These are phyloP conservation scores for Vanessa atalanta DNA, from an alignment of 1,140 invertebrate species.

Conservation along the genomic window DNA sequence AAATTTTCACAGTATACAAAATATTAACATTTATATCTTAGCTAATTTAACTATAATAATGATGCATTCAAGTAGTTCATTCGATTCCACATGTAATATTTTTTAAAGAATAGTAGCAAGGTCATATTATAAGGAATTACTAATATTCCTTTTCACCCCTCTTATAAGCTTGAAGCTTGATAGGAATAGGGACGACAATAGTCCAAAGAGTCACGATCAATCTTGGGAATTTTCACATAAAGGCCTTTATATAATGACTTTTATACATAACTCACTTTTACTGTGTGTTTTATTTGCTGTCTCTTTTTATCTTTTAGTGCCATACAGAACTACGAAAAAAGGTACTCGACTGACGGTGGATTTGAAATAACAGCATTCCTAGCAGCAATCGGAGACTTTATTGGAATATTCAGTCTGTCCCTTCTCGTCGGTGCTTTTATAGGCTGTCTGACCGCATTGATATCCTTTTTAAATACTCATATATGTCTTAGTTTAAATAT, in stretches of 20 bases:
- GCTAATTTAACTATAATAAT: no score
- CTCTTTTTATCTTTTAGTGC: conserved; percentile 83
- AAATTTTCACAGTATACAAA: no score
- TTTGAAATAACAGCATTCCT: conserved; percentile 95
- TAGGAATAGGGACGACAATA: no score
- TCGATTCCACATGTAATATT: no score
- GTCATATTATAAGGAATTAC: no score
- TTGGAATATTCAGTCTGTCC: conserved; percentile 95
- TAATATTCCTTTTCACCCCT: no score
- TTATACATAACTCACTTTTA: neutral
- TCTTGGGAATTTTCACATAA: neutral
- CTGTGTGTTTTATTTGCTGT: neutral
- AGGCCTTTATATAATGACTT: neutral
- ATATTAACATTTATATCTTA: no score
- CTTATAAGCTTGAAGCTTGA: no score
- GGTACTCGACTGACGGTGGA: conserved; percentile 88
- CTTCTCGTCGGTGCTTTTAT: conserved; percentile 94
- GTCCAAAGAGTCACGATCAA: no score
- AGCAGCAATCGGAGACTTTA: conserved; percentile 93
- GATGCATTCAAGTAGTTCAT: no score
- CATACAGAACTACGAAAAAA: conserved; percentile 94
- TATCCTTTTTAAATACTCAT: conserved; percentile 84
- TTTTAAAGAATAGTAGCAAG: no score
- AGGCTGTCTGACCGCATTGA: conserved; percentile 95
- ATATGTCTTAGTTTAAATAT: no score